Evolutionary conservation across 1,140 invertebrate genomes (phyloP).

Genomic region (Helicoverpa zea): DNA sequence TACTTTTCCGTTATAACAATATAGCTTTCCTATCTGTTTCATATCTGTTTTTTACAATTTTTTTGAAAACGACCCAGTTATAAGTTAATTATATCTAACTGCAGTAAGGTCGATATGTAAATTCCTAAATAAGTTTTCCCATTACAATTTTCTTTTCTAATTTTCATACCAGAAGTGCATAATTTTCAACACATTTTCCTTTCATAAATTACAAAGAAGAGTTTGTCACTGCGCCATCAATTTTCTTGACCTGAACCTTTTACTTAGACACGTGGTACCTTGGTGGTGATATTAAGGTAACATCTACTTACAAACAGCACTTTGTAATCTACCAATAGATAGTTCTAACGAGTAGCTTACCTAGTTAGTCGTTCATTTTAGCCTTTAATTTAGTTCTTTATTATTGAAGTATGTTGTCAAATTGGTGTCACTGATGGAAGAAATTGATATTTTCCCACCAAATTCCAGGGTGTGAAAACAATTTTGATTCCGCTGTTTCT

Average conservation of each 20-base stretch:
- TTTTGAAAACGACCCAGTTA: too few relatives aligned
- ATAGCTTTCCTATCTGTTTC: too few relatives aligned
- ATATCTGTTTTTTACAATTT: too few relatives aligned
- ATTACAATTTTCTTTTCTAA: background rate
- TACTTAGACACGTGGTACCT: background rate
- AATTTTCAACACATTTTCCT: background rate
- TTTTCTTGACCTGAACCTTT: background rate
- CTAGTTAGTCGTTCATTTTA: background rate
- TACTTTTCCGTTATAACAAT: too few relatives aligned
- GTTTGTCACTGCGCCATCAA: background rate
- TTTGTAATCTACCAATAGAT: conserved; percentile 12
- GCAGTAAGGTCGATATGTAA: too few relatives aligned
- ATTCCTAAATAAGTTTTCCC: too few relatives aligned
- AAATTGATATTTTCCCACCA: too few relatives aligned
- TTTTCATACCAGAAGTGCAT: background rate
- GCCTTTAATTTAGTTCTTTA: conserved; percentile 3
- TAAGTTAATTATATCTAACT: too few relatives aligned
- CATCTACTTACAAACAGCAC: background rate
- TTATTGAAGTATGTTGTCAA: background rate
- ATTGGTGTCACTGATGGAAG: too few relatives aligned
- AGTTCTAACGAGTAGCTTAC: background rate
- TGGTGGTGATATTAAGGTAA: background rate
- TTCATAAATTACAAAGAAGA: background rate
- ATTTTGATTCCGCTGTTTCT: too few relatives aligned
- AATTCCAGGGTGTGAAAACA: too few relatives aligned